Conservation (phyloP, 2,888 invertebrate species). For the Odontocerum albicorne region DNA sequence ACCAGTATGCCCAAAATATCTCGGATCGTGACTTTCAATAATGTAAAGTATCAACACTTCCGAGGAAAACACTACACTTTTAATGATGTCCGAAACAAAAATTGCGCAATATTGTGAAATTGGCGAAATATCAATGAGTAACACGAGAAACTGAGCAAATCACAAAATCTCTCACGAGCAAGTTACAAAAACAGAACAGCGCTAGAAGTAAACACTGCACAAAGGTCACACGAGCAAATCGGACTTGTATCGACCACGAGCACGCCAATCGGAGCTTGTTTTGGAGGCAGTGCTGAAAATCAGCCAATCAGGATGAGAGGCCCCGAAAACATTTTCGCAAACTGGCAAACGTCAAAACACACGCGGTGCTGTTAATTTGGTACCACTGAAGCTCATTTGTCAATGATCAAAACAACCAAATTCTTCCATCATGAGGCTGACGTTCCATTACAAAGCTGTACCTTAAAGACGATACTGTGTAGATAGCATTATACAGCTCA, state of each 20-base stretch:
- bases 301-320: constrained; percentile 22
- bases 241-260: constrained; percentile 24
- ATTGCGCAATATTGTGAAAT: too few relatives aligned
- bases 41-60: constrained; percentile 6
- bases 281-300: constrained; percentile 1
- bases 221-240: constrained; percentile 31
- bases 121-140: not conserved
- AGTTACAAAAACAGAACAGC: not conserved
- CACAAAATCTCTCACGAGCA: not conserved
- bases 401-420: not conserved
- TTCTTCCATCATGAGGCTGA: too few relatives aligned
- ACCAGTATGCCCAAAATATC: constrained; percentile 26
- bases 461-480: too few relatives aligned
- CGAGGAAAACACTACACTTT: not conserved
- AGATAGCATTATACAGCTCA: too few relatives aligned
- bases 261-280: constrained; percentile 24
- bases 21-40: constrained; percentile 26
- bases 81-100: not conserved
- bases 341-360: not conserved
- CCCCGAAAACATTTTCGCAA: constrained; percentile 21
- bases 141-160: too few relatives aligned
- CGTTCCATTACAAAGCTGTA: too few relatives aligned
- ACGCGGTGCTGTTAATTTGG: not conserved
- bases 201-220: constrained; percentile 23
- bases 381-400: not conserved